Percentiles rank a stretch among this genome's conserved stretches.
phyloP scores from a whole-genome alignment of 2,113 vertebrate genomes.

The Columba livia region DNA sequence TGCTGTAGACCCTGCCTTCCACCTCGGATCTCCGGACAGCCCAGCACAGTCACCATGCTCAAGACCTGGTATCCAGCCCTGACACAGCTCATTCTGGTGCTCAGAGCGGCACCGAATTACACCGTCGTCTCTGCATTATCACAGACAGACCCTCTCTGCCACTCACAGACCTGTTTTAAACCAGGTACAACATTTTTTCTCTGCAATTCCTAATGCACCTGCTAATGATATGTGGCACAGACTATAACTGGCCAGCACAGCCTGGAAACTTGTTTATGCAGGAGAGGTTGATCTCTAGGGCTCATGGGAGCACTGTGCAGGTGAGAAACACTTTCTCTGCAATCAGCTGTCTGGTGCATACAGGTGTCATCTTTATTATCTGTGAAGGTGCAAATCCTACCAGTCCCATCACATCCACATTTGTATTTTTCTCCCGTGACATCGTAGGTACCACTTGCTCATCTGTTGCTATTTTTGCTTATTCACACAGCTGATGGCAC shows the following conservation, averaged over 20 bases:
- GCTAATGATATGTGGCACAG: background rate
- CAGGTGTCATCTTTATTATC: background rate
- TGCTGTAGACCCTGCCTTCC: background rate
- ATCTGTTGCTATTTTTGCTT: background rate
- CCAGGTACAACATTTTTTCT: background rate
- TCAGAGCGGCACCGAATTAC: background rate
- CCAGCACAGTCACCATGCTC: accelerated
- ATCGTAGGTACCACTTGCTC: background rate
- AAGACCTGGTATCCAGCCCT: background rate
- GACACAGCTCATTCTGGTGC: background rate
- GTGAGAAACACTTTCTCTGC: background rate
- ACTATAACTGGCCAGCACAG: background rate
- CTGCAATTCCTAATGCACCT: background rate
- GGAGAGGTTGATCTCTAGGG: background rate
- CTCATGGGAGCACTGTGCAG: accelerated
- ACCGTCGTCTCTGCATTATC: background rate
- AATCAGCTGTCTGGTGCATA: background rate
- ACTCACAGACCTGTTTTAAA: background rate
- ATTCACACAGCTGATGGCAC: background rate
- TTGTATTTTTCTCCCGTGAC: background rate
- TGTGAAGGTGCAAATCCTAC: background rate
- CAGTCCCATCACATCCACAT: accelerated
- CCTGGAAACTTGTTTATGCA: background rate
- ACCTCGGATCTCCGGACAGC: background rate
- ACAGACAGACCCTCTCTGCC: background rate